Percentiles rank a stretch among this genome's conserved stretches.
phyloP scores from a whole-genome alignment of 2,113 vertebrate genomes.

The Aplodontia rufa region DNA sequence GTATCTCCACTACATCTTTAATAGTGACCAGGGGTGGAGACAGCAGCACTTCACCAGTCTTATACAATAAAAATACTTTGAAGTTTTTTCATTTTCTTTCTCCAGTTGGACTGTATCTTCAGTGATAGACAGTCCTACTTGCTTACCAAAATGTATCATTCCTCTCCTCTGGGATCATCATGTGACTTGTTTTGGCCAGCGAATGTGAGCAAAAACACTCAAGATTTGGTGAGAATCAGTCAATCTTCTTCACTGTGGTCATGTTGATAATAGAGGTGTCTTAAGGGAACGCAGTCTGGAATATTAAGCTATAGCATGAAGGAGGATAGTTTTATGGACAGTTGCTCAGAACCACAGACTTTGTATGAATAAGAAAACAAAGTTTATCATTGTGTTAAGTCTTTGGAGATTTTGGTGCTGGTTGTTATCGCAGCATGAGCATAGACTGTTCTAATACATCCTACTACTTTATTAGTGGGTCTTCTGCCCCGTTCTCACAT shows the following conservation, averaged over 20 bases:
- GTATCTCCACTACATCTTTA: not conserved
- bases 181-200: not conserved
- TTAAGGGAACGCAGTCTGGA: not conserved
- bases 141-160: not conserved
- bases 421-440: not conserved
- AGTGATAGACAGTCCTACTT: not conserved
- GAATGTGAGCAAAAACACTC: not conserved
- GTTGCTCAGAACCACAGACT: not conserved
- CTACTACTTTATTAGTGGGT: not conserved
- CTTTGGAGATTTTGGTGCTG: not conserved
- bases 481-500: not conserved
- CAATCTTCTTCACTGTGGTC: not conserved
- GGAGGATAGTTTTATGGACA: not conserved
- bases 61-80: not conserved
- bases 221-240: not conserved
- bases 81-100: not conserved
- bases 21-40: not conserved
- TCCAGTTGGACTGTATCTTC: not conserved
- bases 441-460: not conserved
- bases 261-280: not conserved
- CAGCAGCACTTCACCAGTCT: not conserved
- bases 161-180: not conserved
- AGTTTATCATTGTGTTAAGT: not conserved
- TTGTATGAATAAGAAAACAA: not conserved
- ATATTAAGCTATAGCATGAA: not conserved